Evolutionary conservation across 2,888 invertebrate genomes (phyloP), one percentile per base, ranked within the genome.

Genomic region (Isotomurus palustris): DNA sequence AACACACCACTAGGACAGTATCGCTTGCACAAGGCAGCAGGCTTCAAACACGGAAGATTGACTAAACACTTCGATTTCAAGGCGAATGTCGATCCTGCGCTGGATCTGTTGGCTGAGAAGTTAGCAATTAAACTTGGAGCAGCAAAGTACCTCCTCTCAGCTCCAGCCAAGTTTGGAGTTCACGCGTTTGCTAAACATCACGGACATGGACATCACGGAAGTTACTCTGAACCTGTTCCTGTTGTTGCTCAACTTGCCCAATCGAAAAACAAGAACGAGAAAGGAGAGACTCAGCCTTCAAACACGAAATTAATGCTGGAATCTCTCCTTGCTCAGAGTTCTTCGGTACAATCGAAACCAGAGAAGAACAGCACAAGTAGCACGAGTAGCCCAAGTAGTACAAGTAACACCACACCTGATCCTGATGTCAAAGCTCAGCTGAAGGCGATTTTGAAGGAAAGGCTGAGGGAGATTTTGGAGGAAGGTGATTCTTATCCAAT

Each of bases 31-130:
- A 54, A 55, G 21, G 41, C 28, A 40, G 51, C 35, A 1, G 38
- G 50, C 22, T 14, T 29, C 25, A 54, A 52, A 36, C 19, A 41
- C 21, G 54, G 54, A 25, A 35, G 58, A n/a, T 10, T 56, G 10
- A 56, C 38, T 4, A 58, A 62, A 43, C 41, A 59, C 14, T 19
- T 62, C 17, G 62, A 62, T n/a, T 57, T 66, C 10, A 56, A 58
- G 22, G 56, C 59, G 1, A 52, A 53, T 19, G 19, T 66, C 3
- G 66, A 70, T 29, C 68, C 69, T 2, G 69, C 69, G 2, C 48
- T 70, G 35, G 69, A 70, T 25, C 24, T 67, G 1, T 56, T 70
- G 1, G 69, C 69, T n/a, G 66, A 70, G 35, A 70, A 70, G 38
- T 48, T 70, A 12, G 67, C 69, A n/a, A 35, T 65, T 14, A 70